phyloP scores from a whole-genome alignment of 2,797 vertebrate species.

The Pipistrellus pipistrellus region DNA sequence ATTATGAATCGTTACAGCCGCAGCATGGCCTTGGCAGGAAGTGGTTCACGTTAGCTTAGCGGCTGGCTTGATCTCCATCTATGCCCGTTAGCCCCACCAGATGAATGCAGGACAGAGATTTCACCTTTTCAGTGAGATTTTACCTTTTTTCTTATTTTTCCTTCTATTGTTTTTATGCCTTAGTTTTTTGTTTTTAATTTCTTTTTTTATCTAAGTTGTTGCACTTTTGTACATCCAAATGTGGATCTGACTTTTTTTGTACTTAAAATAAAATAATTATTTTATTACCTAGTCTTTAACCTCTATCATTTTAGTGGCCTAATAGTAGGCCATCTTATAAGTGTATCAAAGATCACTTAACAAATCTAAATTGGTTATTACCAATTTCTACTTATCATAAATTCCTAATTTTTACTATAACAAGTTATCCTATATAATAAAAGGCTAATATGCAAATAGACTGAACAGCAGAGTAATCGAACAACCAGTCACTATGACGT shows the following conservation, averaged over 20 bases:
- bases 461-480: too few species aligned
- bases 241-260: background rate
- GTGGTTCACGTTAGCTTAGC: background rate
- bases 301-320: slow-evolving; percentile 2
- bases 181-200: background rate
- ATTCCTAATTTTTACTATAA: background rate
- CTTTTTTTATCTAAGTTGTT: slow-evolving; percentile 19
- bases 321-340: background rate
- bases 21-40: background rate
- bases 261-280: slow-evolving; percentile 20
- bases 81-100: too few species aligned
- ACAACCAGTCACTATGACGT: too few species aligned
- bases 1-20: background rate
- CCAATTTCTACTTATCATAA: background rate
- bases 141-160: background rate
- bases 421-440: background rate
- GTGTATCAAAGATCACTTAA: background rate
- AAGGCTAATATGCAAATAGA: too few species aligned
- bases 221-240: background rate
- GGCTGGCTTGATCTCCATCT: background rate
- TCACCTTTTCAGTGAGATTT: background rate
- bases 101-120: background rate
- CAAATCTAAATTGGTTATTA: slow-evolving; percentile 20
- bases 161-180: background rate
- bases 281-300: background rate